These are phyloP conservation scores for Clarias batrachus DNA, from an alignment of 2,113 vertebrate species.

Conservation along the genomic window DNA sequence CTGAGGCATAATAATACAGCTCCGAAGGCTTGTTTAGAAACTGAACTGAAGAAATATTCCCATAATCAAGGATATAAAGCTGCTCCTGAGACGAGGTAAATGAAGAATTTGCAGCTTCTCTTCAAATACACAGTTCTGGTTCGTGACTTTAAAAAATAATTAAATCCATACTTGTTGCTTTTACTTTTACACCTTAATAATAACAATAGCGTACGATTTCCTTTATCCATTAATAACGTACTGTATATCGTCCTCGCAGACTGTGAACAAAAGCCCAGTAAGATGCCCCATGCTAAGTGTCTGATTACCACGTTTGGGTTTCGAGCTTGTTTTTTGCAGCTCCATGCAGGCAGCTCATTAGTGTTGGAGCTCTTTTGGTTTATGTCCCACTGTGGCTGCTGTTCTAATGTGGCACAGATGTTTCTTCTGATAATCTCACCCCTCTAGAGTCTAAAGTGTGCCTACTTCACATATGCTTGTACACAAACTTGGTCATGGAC, in stretches of 20 bases:
- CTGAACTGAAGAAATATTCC: neutral
- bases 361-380: conserved; percentile 44
- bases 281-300: conserved; percentile 16
- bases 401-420: conserved; percentile 56
- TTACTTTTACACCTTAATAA: neutral
- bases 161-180: neutral
- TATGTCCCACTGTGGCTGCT: conserved; percentile 49
- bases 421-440: conserved; percentile 54
- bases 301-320: conserved; percentile 48
- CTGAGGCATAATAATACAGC: neutral
- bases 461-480: conserved; percentile 37
- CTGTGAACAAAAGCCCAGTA: conserved; percentile 28
- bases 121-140: neutral
- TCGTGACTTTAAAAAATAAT: neutral
- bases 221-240: neutral
- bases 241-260: conserved; percentile 4
- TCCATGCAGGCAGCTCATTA: conserved; percentile 51
- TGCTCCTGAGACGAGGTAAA: neutral
- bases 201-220: neutral
- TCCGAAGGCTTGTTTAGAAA: neutral
- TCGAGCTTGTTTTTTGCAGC: conserved; percentile 42
- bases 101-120: neutral
- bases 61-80: conserved; percentile 21
- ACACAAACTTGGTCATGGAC: conserved; percentile 31
- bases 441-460: conserved; percentile 49